A percentile compares a stretch with the other conserved stretches of the same genome.
Conservation (phyloP, 2,888 invertebrate genomes). For the Aporophyla lueneburgensis region DNA sequence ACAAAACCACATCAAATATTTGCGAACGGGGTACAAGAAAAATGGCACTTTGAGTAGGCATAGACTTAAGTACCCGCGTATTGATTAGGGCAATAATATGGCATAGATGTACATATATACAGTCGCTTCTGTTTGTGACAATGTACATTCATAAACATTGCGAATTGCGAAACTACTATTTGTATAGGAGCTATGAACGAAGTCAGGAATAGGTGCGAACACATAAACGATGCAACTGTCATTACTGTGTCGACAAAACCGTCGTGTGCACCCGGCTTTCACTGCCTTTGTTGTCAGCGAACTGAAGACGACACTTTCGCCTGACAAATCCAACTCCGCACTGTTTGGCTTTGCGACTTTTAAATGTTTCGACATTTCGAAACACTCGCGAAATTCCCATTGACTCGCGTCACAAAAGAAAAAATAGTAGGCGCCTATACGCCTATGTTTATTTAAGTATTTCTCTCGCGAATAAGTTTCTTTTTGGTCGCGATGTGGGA, state of each 20-base stretch:
- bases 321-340: slow-evolving; percentile 71
- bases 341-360: slow-evolving; percentile 74
- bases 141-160: slow-evolving; percentile 44
- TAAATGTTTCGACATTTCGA: slow-evolving; percentile 68
- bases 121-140: slow-evolving; percentile 50
- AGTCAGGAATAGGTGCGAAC: slow-evolving; percentile 67
- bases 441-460: slow-evolving; percentile 71
- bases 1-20: slow-evolving; percentile 41
- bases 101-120: slow-evolving; percentile 18
- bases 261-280: slow-evolving; percentile 77
- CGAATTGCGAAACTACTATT: slow-evolving; percentile 56
- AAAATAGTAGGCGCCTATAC: slow-evolving; percentile 68
- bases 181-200: slow-evolving; percentile 60
- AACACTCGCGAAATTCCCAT: slow-evolving; percentile 71
- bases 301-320: slow-evolving; percentile 79
- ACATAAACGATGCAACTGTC: slow-evolving; percentile 72
- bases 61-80: no score
- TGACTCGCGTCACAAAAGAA: slow-evolving; percentile 66
- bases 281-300: slow-evolving; percentile 79
- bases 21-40: slow-evolving; percentile 10
- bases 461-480: slow-evolving; percentile 73
- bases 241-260: slow-evolving; percentile 74
- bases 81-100: not conserved
- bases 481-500: slow-evolving; percentile 75
- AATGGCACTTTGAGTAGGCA: no score